phyloP scores from a whole-genome alignment of 2,797 vertebrate genomes.

The Setipinna tenuifilis region DNA sequence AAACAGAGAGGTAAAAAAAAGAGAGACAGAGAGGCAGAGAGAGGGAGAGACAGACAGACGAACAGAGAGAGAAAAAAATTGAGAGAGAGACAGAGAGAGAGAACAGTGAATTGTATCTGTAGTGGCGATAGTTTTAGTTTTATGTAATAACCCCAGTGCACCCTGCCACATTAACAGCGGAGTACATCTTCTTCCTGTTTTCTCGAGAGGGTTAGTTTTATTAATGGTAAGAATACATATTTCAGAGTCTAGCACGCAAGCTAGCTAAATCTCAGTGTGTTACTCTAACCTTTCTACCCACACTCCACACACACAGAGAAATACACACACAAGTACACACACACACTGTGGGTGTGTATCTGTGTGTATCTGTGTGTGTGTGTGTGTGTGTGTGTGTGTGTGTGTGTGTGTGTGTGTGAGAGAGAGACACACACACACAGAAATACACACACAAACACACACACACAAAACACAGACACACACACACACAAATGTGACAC shows the following conservation, averaged over 20 bases:
- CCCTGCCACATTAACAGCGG: background rate
- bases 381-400: no score
- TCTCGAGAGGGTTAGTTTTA: background rate
- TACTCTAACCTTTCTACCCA: no score
- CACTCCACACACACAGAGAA: background rate
- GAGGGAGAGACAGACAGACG: background rate
- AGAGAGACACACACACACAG: conserved; percentile 24
- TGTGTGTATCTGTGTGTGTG: no score
- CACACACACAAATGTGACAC: background rate
- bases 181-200: background rate
- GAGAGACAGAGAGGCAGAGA: background rate
- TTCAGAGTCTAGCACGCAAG: no score
- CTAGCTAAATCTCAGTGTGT: no score
- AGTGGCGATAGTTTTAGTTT: background rate
- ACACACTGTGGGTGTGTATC: no score
- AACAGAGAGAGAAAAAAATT: background rate
- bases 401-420: no score
- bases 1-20: background rate
- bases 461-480: background rate
- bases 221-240: background rate
- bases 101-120: background rate
- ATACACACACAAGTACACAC: no score
- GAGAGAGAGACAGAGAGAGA: background rate
- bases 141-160: background rate
- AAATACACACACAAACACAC: background rate